Evolutionary conservation across 2,888 invertebrate genomes (phyloP).

Genomic region (Sesia apiformis): DNA sequence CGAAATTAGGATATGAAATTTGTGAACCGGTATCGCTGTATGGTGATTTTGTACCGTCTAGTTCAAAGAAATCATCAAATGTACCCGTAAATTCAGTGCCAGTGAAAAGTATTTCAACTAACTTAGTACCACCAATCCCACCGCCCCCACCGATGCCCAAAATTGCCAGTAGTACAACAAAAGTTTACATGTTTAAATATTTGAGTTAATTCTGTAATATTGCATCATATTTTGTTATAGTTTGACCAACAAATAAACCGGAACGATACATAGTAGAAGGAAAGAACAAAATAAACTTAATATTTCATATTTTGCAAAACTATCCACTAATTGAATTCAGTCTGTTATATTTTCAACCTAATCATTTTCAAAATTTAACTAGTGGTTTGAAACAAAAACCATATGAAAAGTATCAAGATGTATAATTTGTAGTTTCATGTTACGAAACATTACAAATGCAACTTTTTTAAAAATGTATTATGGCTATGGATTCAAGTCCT

Average conservation of each 20-base stretch:
- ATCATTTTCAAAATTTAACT: too few relatives aligned
- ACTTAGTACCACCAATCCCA: slow-evolving; percentile 23
- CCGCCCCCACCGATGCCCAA: slow-evolving; percentile 60
- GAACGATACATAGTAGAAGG: too few relatives aligned
- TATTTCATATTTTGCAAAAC: too few relatives aligned
- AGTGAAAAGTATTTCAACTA: slow-evolving; percentile 13
- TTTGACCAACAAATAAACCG: background rate
- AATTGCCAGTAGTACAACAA: slow-evolving; percentile 24
- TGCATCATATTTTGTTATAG: background rate
- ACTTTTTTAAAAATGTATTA: too few relatives aligned
- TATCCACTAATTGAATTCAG: too few relatives aligned
- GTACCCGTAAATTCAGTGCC: slow-evolving; percentile 21
- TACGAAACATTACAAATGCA: too few relatives aligned
- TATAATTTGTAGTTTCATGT: too few relatives aligned
- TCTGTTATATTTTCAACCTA: too few relatives aligned
- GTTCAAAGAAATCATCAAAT: background rate
- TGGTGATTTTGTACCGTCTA: slow-evolving; percentile 49
- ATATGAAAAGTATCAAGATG: too few relatives aligned
- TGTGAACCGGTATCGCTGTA: slow-evolving; percentile 83
- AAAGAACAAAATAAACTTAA: too few relatives aligned
- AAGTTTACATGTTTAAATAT: slow-evolving; percentile 55
- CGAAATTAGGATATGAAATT: slow-evolving; percentile 80
- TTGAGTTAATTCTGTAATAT: slow-evolving; percentile 17
- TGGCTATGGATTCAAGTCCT: too few relatives aligned
- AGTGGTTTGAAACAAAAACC: too few relatives aligned